Percentiles rank a stretch among this genome's conserved stretches.
phyloP scores from a whole-genome alignment of 2,113 vertebrate genomes.

The Xenotilapia caudafasciata region DNA sequence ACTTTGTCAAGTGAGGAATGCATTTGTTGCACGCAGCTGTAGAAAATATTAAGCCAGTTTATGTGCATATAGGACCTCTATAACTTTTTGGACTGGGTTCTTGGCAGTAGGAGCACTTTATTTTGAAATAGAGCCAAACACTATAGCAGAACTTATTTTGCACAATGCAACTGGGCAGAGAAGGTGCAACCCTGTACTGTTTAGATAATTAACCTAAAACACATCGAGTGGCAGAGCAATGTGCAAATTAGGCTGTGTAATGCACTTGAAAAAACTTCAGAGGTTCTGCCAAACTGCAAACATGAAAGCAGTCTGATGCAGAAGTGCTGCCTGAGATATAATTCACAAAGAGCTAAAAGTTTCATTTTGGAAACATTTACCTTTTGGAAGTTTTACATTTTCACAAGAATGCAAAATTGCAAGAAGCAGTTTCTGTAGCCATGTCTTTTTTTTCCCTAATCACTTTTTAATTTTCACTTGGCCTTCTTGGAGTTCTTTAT shows the following conservation, averaged over 20 bases:
- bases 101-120: slow-evolving; percentile 14
- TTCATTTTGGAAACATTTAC: background rate
- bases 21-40: slow-evolving; percentile 21
- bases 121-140: background rate
- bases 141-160: slow-evolving; percentile 8
- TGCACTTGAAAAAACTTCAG: background rate
- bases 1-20: background rate
- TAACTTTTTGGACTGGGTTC: background rate
- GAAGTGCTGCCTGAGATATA: background rate
- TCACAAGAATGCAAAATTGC: background rate
- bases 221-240: background rate
- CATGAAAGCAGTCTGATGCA: background rate
- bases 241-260: background rate
- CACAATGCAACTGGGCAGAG: background rate
- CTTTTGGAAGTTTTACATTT: background rate
- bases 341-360: background rate
- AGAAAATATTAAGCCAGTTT: slow-evolving; percentile 34
- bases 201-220: slow-evolving; percentile 32
- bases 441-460: fast-evolving
- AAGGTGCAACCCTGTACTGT: background rate
- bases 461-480: background rate
- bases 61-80: slow-evolving; percentile 2
- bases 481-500: background rate
- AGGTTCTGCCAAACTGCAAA: background rate
- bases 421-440: too few relatives aligned